These are phyloP conservation scores for Rhingia rostrata DNA, from an alignment of 2,888 invertebrate species.

Conservation along the genomic window DNA sequence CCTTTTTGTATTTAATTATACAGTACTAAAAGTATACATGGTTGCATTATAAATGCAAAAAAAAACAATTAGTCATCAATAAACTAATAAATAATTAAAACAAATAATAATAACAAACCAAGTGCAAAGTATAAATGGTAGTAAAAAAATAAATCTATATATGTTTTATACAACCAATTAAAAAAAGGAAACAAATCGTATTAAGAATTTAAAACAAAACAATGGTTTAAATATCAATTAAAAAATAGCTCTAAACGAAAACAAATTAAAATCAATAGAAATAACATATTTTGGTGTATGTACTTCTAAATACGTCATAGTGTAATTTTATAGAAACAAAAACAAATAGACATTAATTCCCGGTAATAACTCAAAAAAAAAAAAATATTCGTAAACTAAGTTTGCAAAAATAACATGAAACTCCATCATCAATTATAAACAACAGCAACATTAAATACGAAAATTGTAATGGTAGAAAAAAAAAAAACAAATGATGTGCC, in stretches of 20 bases:
- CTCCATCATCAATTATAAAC: conserved; percentile 33
- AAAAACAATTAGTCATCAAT: conserved; percentile 32
- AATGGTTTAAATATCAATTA: conserved; percentile 30
- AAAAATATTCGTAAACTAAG: not conserved
- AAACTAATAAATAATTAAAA: conserved; percentile 21
- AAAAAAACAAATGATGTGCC: conserved; percentile 66
- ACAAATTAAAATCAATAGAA: conserved; percentile 9
- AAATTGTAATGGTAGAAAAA: conserved; percentile 52
- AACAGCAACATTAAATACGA: conserved; percentile 16
- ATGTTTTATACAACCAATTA: conserved; percentile 40
- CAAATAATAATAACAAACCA: conserved; percentile 31
- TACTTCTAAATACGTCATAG: conserved; percentile 48
- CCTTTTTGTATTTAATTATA: no score
- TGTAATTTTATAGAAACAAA: conserved; percentile 26
- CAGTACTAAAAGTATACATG: not conserved
- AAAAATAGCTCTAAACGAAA: conserved; percentile 35
- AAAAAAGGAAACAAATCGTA: conserved; percentile 21
- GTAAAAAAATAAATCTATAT: conserved; percentile 32
- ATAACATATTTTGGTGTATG: conserved; percentile 49
- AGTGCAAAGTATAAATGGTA: conserved; percentile 61
- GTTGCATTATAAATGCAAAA: conserved; percentile 30
- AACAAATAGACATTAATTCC: conserved; percentile 29
- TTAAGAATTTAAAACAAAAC: conserved; percentile 28
- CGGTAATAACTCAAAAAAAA: conserved; percentile 25
- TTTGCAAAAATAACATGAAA: conserved; percentile 4